Evolutionary conservation across 1,140 invertebrate genomes (phyloP).

Genomic region (Riptortus pedestris): DNA sequence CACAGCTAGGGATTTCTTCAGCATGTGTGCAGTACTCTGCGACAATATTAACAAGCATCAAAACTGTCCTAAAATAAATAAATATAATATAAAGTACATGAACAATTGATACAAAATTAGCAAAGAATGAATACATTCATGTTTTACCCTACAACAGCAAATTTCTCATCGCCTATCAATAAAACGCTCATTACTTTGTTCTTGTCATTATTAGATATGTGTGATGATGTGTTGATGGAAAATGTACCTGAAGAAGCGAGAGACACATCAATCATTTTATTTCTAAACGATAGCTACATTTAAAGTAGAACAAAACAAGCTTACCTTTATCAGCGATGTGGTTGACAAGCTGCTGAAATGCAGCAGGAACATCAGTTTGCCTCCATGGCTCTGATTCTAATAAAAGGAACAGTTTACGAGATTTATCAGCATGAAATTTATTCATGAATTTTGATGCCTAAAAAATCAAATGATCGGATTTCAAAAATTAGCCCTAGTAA

Average conservation of each 20-base stretch:
- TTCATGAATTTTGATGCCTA: constrained; percentile 84
- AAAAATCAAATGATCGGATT: constrained; percentile 36
- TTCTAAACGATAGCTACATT: too few species aligned
- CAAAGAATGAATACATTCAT: not conserved
- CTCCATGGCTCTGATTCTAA: constrained; percentile 91
- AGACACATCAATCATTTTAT: too few species aligned
- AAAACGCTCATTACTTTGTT: constrained; percentile 44
- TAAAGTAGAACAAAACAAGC: not conserved
- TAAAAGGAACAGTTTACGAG: constrained; percentile 69
- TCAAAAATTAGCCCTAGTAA: too few species aligned
- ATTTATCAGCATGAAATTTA: constrained; percentile 79
- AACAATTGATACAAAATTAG: not conserved
- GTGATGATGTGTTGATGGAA: constrained; percentile 21
- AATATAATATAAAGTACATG: not conserved
- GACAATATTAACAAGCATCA: constrained; percentile 49
- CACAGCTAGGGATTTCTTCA: constrained; percentile 42
- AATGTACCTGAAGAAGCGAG: constrained; percentile 33
- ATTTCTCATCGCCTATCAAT: constrained; percentile 67
- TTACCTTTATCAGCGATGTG: constrained; percentile 48
- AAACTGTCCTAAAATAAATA: constrained; percentile 42
- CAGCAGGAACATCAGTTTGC: constrained; percentile 62
- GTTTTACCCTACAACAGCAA: constrained; percentile 64
- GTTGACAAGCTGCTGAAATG: constrained; percentile 51
- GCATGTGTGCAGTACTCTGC: constrained; percentile 51
- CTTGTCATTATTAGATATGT: constrained; percentile 32